Evolutionary conservation across 2,888 invertebrate species (phyloP), one percentile per base, ranked within the genome.

Genomic region (Erebia ligea): DNA sequence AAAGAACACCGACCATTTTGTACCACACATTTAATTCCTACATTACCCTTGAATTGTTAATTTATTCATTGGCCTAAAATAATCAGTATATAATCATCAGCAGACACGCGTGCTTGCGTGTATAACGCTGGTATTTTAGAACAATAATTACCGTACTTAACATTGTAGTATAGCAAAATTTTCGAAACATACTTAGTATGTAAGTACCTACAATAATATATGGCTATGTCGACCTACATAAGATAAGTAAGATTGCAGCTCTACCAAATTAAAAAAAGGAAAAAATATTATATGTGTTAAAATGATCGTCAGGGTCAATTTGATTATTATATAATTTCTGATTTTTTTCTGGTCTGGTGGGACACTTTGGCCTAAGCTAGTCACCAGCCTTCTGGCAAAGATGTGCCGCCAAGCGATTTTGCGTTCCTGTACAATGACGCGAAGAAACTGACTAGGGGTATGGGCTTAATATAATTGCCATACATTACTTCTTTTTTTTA

Each of bases 71-170:
- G 80, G 82, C 75, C 79, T 70, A 76, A 81, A 84, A 90, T 88
- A 84, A 90, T 88, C 84, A 83, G 79, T 81, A 74, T 81, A 74
- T 82, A 82, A 82, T 84, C 82, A 84, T 79, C 80, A 79, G 80
- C 80, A 80, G 79, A 81, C 86, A 86, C 82, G 87, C 86, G 82
- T 81, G 78, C 77, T 84, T 84, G 87, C 87, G 85, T 88, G 88
- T 54, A 9, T 57, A 67, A 8, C 13, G 25, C 81, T 82, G 75
- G 78, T 81, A 80, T 86, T 86, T 86, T 83, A 80, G 79, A 79
- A 82, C 79, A 82, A 85, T 86, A 88, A 90, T 90, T 86, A 86
- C 82, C 75, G 81, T 79, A 82, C 79, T 83, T 82, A 85, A 57
- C 67, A 69, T 70, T 42, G 83, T 54, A 59, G 25, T 48, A 58